phyloP scores from a whole-genome alignment of 2,113 vertebrate species.

The Zosterops lateralis region DNA sequence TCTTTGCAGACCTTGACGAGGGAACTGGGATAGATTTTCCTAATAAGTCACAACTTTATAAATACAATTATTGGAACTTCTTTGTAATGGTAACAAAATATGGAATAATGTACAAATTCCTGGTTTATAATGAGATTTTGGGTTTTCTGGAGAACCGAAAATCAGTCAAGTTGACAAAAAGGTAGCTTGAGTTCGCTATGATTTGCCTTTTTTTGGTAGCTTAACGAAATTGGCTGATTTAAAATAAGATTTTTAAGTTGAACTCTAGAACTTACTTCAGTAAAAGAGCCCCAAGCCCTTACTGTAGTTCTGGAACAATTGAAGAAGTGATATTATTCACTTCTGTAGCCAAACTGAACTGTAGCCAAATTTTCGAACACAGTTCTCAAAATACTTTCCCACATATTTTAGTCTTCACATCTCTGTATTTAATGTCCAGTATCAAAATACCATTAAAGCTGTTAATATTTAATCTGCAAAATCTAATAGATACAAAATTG shows the following conservation, averaged over 20 bases:
- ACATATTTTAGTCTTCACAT: neutral
- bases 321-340: neutral
- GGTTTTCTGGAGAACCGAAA: neutral
- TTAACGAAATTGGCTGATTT: neutral
- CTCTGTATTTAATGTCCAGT: neutral
- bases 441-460: neutral
- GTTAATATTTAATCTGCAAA: neutral
- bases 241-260: neutral
- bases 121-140: neutral
- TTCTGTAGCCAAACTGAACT: neutral
- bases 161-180: neutral
- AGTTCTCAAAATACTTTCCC: neutral
- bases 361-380: neutral
- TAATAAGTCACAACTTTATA: neutral
- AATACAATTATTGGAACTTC: neutral
- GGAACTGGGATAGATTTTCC: neutral
- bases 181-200: neutral
- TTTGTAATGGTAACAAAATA: neutral
- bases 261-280: neutral
- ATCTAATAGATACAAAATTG: neutral
- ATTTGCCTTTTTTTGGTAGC: neutral
- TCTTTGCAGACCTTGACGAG: neutral
- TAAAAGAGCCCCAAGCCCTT: neutral
- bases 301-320: neutral
- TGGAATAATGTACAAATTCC: neutral